Conservation (phyloP, 2,113 vertebrate species). For the Grammatotria lemairii region DNA sequence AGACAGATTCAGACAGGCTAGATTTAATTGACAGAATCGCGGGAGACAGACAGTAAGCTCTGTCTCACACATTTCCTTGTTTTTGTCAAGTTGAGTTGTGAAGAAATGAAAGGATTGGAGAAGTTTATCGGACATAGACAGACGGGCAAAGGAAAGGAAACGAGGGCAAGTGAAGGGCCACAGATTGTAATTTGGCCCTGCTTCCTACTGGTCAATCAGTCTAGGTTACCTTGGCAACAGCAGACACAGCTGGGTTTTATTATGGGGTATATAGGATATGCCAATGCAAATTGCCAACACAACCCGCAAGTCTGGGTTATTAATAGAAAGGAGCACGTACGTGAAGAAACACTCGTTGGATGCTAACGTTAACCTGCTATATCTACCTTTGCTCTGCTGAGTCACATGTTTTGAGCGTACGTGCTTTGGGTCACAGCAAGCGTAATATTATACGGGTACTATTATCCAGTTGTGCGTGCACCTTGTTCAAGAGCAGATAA, state of each 20-base stretch:
- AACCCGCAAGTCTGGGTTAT: neutral
- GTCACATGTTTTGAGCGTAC: constrained; percentile 4
- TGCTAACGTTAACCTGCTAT: neutral
- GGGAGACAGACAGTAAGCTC: neutral
- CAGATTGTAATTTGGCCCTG: constrained; percentile 43
- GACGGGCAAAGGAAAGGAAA: neutral
- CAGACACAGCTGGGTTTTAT: constrained; percentile 26
- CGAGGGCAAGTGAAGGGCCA: neutral
- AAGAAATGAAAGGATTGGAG: neutral
- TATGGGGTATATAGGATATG: neutral
- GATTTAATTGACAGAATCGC: constrained; percentile 45
- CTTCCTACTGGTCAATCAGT: constrained; percentile 23
- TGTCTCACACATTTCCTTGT: constrained; percentile 17
- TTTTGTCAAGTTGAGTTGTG: neutral
- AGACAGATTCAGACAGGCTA: constrained; percentile 28
- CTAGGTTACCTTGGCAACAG: constrained; percentile 45
- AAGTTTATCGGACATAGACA: neutral
- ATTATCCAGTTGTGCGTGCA: neutral
- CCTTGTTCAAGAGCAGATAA: constrained; percentile 27
- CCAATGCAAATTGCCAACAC: neutral
- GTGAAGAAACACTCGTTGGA: neutral
- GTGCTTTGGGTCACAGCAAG: constrained; percentile 26
- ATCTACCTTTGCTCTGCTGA: neutral
- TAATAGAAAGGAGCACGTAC: neutral
- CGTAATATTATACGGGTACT: neutral